Base-by-base conservation (phyloP, 1,140 invertebrate species). In the Calliopsis andreniformis region DNA sequence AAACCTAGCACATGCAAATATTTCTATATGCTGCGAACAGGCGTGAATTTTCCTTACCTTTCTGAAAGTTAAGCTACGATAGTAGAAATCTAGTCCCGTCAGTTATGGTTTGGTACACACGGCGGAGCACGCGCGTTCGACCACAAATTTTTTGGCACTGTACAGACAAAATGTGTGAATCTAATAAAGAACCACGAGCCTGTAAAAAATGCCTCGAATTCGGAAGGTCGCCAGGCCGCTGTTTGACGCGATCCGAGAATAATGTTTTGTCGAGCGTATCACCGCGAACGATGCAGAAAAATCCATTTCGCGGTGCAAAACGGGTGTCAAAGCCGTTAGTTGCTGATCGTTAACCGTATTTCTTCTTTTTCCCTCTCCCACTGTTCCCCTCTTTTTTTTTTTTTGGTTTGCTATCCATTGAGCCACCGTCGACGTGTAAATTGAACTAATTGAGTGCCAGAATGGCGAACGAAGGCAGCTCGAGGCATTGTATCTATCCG, bases 191-290 rank as follows among this genome's bases (percentile, higher is more conserved):
- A n/a, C 16, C 64, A 12, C 18, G 23, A 3, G 25, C 5, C 51
- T 42, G 35, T 18, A 43, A 51, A 14, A 30, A 42, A n/a, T n/a
- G 18, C 20, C 1, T 49, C 16, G 23, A 53, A 55, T 39, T n/a
- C 45, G 45, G 35, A 3, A 39, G 35, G 10, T 32, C 45, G 30
- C 3, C 2, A 0, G 14, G 7, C 30, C n/a, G 2, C 47, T 14
- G 35, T 30, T 39, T 16, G 10, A n/a, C 35, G 12, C 25, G 18
- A 43, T 68, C 35, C 18, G 35, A 43, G 56, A 68, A 56, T 68
- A n/a, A 32, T 68, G 25, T 56, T 32, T 68, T 12, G n/a, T 12
- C 35, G 3, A 0, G 2, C 12, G 25, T 7, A 28, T 64, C 14
- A 1, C 39, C 35, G 12, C 7, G 23, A 30, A 45, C 14, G 3